Conservation (phyloP, 1,140 invertebrate genomes). For the Monomorium pharaonis region DNA sequence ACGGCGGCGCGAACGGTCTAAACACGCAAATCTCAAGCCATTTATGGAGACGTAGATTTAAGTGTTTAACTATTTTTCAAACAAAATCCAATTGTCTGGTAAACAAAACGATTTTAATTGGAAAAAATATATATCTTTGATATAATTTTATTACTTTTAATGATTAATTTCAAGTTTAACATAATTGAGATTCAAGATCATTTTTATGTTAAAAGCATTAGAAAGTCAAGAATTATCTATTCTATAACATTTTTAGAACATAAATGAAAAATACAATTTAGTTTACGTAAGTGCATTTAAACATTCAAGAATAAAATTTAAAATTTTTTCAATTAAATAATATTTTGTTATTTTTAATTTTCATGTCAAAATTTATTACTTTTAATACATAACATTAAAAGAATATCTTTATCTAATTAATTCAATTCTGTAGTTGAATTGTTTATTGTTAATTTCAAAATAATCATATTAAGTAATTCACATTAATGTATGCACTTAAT, state of each 20-base stretch:
- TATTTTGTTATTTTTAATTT: background rate
- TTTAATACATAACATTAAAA: too few species aligned
- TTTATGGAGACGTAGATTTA: background rate
- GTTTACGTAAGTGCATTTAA: background rate
- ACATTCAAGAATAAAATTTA: too few species aligned
- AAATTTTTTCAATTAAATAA: too few species aligned
- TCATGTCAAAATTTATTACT: too few species aligned
- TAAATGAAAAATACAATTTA: background rate
- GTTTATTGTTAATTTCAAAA: too few species aligned
- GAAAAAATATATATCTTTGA: background rate
- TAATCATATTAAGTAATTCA: too few species aligned
- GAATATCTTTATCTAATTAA: too few species aligned
- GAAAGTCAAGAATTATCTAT: background rate
- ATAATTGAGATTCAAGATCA: too few species aligned
- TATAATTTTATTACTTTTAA: background rate
- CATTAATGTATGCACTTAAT: too few species aligned
- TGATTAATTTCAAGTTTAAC: background rate
- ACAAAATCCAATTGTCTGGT: background rate
- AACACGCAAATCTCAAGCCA: constrained; percentile 24
- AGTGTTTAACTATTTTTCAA: background rate
- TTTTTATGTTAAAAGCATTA: background rate
- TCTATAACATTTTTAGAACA: background rate
- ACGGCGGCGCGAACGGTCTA: background rate
- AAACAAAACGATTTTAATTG: background rate
- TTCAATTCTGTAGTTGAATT: too few species aligned